Evolutionary conservation across 53 echinoderm and acorn worm species (phyloP).

Genomic region (Glandiceps talaboti): DNA sequence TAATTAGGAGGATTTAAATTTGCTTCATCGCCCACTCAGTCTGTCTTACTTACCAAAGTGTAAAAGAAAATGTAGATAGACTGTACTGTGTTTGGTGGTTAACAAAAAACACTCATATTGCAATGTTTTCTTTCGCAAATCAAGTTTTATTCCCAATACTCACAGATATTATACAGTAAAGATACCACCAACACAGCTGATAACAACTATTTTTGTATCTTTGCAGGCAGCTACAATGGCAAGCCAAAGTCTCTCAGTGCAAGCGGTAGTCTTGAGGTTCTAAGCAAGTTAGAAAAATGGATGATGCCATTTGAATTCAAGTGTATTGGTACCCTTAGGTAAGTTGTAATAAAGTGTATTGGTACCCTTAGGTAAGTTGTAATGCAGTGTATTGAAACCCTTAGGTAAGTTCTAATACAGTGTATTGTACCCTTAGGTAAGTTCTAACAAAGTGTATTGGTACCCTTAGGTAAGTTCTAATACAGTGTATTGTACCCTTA

Average conservation of each 20-base stretch:
- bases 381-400: constrained; percentile 93
- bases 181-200: too few relatives aligned
- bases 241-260: background rate
- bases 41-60: too few relatives aligned
- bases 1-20: too few relatives aligned
- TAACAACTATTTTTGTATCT: too few relatives aligned
- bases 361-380: constrained; percentile 97
- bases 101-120: too few relatives aligned
- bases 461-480: constrained; percentile 84
- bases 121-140: too few relatives aligned
- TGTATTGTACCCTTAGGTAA: constrained; percentile 96
- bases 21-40: too few relatives aligned
- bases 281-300: constrained; percentile 24
- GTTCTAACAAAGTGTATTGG: constrained; percentile 98
- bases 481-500: constrained; percentile 82
- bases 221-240: background rate
- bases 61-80: too few relatives aligned
- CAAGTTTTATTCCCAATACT: too few relatives aligned
- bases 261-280: background rate
- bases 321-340: constrained; percentile 96
- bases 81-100: too few relatives aligned
- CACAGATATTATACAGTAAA: too few relatives aligned
- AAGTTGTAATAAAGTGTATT: constrained; percentile 96
- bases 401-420: constrained; percentile 96
- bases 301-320: constrained; percentile 97